Percentiles rank a stretch among this genome's conserved stretches.
Evolutionary conservation across 2,888 invertebrate genomes (phyloP).

Genomic region (Rhorus exstirpatorius): DNA sequence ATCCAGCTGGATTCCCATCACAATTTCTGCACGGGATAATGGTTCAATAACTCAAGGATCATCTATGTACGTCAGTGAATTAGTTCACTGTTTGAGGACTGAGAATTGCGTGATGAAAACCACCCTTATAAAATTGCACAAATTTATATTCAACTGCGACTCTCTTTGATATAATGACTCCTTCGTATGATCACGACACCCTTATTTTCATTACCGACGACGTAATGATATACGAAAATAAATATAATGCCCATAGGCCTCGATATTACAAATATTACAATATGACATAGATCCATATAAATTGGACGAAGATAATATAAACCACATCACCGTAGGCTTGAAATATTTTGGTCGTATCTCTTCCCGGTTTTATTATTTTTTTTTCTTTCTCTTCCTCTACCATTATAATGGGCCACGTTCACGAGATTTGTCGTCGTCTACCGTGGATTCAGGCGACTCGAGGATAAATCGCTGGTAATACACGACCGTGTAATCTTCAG

Average conservation of each 20-base stretch:
- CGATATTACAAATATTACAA: background rate
- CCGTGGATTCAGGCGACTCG: constrained; percentile 27
- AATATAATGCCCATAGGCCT: background rate
- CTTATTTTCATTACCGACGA: no score
- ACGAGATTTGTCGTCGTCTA: constrained; percentile 55
- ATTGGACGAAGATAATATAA: constrained; percentile 5
- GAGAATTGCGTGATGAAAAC: no score
- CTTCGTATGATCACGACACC: no score
- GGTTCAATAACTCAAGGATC: no score
- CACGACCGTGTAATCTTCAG: constrained; percentile 56
- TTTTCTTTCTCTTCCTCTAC: constrained; percentile 26
- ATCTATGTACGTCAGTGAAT: no score
- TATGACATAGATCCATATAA: constrained; percentile 10
- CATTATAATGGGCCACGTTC: constrained; percentile 50
- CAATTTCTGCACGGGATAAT: no score
- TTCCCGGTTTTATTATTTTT: no score
- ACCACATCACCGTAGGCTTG: background rate
- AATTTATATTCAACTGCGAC: no score
- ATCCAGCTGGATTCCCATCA: no score
- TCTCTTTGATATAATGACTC: no score
- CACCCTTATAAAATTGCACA: no score
- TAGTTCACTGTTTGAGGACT: no score
- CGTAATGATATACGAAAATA: background rate
- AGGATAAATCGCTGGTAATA: constrained; percentile 55
- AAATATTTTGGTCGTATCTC: constrained; percentile 33